Percentiles rank a stretch among this genome's conserved stretches.
Evolutionary conservation across 2,888 invertebrate species (phyloP).

Genomic region (Dexiosoma caninum): DNA sequence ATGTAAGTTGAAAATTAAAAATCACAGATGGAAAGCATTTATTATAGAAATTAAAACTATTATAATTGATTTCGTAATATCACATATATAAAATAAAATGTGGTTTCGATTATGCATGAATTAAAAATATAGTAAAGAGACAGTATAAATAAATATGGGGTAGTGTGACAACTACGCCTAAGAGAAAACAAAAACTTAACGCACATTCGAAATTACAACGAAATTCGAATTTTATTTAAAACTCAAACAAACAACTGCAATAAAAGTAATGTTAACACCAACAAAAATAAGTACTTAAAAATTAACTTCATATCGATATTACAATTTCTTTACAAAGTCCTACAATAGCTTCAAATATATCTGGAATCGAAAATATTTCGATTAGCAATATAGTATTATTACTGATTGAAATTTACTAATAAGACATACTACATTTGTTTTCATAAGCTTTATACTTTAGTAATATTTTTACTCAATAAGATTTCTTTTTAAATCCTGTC

Average conservation of each 20-base stretch:
- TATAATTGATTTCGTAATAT: background rate
- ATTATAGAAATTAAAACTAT: background rate
- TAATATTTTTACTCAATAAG: background rate
- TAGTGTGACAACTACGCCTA: too few species aligned
- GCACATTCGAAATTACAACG: slow-evolving; percentile 62
- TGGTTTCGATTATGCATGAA: slow-evolving; percentile 50
- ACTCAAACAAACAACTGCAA: slow-evolving; percentile 25
- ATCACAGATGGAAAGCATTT: background rate
- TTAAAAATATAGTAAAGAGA: background rate
- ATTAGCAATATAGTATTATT: slow-evolving; percentile 51
- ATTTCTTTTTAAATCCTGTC: background rate
- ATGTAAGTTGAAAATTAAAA: slow-evolving; percentile 71
- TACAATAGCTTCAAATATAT: background rate
- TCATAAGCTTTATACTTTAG: background rate
- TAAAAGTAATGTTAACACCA: slow-evolving; percentile 48
- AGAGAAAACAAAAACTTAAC: slow-evolving; percentile 13
- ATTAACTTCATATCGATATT: slow-evolving; percentile 49
- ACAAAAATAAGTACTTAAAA: slow-evolving; percentile 11
- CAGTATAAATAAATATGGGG: background rate
- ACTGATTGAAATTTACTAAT: slow-evolving; percentile 1
- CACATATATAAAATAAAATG: background rate
- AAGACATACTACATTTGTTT: background rate
- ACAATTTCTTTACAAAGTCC: slow-evolving; percentile 21
- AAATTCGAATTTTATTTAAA: slow-evolving; percentile 53
- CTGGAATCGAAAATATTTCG: slow-evolving; percentile 21